Percentiles rank a stretch among this genome's conserved stretches.
Conservation (phyloP, 2,888 invertebrate genomes). For the Stictocephala bisonia region DNA sequence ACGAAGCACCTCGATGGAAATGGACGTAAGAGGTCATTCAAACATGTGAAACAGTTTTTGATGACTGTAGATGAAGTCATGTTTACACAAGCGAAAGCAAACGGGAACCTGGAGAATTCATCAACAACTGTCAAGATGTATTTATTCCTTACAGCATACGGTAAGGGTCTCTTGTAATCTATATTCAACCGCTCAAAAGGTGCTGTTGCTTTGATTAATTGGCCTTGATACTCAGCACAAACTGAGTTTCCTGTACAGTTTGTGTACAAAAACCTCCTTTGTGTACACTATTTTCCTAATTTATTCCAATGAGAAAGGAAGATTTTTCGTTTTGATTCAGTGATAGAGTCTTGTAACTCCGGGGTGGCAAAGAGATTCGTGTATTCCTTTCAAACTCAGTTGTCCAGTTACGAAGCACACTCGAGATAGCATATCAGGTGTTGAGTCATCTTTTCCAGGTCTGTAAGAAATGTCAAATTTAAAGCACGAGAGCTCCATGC, state of each 20-base stretch:
- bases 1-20: too few species aligned
- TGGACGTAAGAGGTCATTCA: too few species aligned
- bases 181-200: slow-evolving; percentile 14
- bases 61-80: background rate
- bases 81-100: background rate
- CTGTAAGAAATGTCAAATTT: background rate
- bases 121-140: background rate
- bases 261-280: too few species aligned
- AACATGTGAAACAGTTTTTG: too few species aligned
- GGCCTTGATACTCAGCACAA: background rate
- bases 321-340: slow-evolving; percentile 22
- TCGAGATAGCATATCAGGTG: too few species aligned
- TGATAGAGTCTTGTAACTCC: too few species aligned
- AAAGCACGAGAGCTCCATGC: slow-evolving; percentile 18
- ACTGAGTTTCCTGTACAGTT: too few species aligned
- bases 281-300: too few species aligned
- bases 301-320: slow-evolving; percentile 33
- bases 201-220: slow-evolving; percentile 14
- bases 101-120: background rate
- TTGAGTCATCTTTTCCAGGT: background rate
- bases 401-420: slow-evolving; percentile 29
- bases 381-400: too few species aligned
- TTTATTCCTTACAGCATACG: background rate
- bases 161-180: slow-evolving; percentile 49
- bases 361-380: too few species aligned